Percentiles rank a stretch among this genome's conserved stretches.
These are phyloP conservation scores for Pocillopora verrucosa DNA, from an alignment of 64 coral and sea anemone species.

Conservation along the genomic window DNA sequence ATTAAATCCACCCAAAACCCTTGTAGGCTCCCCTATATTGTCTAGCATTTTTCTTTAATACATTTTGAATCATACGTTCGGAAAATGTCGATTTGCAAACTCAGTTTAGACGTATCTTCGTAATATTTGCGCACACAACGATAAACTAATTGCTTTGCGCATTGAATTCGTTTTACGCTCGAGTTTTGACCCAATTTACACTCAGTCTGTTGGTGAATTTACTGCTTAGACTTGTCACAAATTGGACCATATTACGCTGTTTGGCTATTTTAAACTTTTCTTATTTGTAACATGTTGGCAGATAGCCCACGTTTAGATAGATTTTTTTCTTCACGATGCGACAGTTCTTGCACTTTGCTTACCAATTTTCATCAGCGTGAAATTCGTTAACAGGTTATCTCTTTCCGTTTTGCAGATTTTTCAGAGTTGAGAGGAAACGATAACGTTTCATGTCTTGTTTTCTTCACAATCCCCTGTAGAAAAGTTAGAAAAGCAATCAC, in stretches of 20 bases:
- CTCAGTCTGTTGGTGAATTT: neutral
- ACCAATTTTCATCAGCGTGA: too few relatives aligned
- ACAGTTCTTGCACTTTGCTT: too few relatives aligned
- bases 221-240: neutral
- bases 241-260: neutral
- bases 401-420: too few relatives aligned
- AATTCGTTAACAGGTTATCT: too few relatives aligned
- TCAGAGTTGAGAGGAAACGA: too few relatives aligned
- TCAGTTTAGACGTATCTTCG: neutral
- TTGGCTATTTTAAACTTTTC: neutral
- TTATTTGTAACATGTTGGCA: neutral
- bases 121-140: slow-evolving; percentile 1
- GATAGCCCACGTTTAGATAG: neutral
- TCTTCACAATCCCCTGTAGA: too few relatives aligned
- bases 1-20: neutral
- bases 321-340: too few relatives aligned
- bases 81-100: neutral
- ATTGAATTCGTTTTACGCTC: neutral
- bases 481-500: too few relatives aligned
- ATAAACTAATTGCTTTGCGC: neutral
- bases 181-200: neutral
- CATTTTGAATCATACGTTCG: too few relatives aligned
- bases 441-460: too few relatives aligned
- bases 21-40: neutral
- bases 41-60: neutral